Evolutionary conservation across 2,797 vertebrate species (phyloP).

Genomic region (Myotis myotis): DNA sequence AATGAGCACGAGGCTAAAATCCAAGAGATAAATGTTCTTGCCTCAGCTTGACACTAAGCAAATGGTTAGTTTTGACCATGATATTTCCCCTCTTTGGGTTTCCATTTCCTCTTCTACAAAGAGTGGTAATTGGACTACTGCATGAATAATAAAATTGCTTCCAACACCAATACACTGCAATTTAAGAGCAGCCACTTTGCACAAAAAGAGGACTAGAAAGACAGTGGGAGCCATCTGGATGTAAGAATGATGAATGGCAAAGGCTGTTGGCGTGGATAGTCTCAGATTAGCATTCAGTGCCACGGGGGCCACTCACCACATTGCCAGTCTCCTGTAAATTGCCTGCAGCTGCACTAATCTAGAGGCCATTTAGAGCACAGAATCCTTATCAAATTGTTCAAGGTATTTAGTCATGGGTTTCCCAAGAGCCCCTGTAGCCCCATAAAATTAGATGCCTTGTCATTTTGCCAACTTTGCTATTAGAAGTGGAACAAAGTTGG

Average conservation of each 20-base stretch:
- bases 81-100: conserved; percentile 45
- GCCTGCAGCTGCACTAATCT: conserved; percentile 55
- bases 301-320: neutral
- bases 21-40: conserved; percentile 38
- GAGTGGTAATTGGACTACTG: conserved; percentile 55
- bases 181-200: conserved; percentile 65
- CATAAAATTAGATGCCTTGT: neutral
- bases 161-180: conserved; percentile 52
- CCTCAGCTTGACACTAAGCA: conserved; percentile 53
- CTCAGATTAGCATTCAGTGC: conserved; percentile 45
- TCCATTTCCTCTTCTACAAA: conserved; percentile 65
- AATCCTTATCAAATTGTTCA: conserved; percentile 45
- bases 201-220: conserved; percentile 40
- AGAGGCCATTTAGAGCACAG: neutral
- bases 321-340: conserved; percentile 56
- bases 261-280: conserved; percentile 4
- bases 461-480: conserved; percentile 39
- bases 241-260: conserved; percentile 53
- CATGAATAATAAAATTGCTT: conserved; percentile 71
- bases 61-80: conserved; percentile 42
- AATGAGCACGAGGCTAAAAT: conserved; percentile 8
- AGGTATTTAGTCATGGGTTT: conserved; percentile 55
- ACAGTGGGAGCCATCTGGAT: conserved; percentile 74
- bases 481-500: conserved; percentile 11
- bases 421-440: neutral